Conservation (phyloP, 1,140 invertebrate species). For the Propsilocerus akamusi region DNA sequence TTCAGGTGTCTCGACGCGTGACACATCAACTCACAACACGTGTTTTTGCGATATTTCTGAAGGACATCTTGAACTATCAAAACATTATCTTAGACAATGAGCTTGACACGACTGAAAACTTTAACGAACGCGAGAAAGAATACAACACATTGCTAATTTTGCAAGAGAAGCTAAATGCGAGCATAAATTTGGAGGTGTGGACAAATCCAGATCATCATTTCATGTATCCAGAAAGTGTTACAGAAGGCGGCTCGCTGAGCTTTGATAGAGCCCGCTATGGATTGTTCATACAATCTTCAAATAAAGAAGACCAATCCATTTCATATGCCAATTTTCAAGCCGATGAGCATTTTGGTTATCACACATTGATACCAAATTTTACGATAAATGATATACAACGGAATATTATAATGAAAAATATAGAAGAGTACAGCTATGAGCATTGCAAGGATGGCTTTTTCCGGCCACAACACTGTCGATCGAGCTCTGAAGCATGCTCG, state of each 20-base stretch:
- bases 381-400: no score
- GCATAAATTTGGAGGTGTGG: conserved; percentile 57
- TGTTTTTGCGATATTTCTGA: conserved; percentile 42
- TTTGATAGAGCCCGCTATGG: conserved; percentile 47
- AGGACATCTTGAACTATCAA: conserved; percentile 41
- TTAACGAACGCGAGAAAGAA: background rate
- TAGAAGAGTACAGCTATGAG: no score
- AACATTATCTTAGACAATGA: conserved; percentile 28
- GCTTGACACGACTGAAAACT: conserved; percentile 26
- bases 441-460: conserved; percentile 41
- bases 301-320: no score
- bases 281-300: conserved; percentile 51
- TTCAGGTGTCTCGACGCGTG: conserved; percentile 33
- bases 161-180: conserved; percentile 26
- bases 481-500: conserved; percentile 26
- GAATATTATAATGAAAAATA: no score
- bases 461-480: conserved; percentile 30
- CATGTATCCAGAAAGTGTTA: conserved; percentile 15
- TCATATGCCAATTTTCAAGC: conserved; percentile 19
- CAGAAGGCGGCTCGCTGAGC: conserved; percentile 25
- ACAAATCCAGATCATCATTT: conserved; percentile 36
- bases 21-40: conserved; percentile 39
- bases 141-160: conserved; percentile 1
- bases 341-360: no score
- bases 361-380: no score